Conservation (phyloP, 2,113 vertebrate genomes). For the Erythrolamprus reginae region DNA sequence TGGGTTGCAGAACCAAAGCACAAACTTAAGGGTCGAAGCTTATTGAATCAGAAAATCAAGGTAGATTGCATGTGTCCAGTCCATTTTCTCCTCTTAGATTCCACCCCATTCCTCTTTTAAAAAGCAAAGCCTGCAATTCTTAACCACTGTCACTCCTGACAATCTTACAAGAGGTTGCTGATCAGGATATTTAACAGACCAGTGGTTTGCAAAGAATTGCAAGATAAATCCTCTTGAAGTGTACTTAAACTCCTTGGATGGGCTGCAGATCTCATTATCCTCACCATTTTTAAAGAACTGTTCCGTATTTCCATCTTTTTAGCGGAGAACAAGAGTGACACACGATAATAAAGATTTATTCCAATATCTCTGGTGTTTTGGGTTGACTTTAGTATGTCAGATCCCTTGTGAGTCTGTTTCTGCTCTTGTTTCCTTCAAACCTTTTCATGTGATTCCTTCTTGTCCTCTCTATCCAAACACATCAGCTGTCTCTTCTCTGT, state of each 20-base stretch:
- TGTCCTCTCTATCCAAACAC: constrained; percentile 45
- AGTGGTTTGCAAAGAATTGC: neutral
- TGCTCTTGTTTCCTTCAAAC: constrained; percentile 10
- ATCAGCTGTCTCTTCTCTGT: constrained; percentile 32
- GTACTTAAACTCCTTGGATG: neutral
- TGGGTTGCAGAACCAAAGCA: too few species aligned
- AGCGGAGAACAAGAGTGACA: neutral
- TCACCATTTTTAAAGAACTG: neutral
- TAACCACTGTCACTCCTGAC: neutral
- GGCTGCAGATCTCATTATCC: neutral
- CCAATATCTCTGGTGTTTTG: constrained; percentile 2
- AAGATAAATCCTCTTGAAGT: neutral
- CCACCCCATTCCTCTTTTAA: neutral
- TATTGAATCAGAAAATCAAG: neutral
- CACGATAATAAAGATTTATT: neutral
- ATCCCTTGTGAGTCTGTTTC: neutral
- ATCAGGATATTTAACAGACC: neutral
- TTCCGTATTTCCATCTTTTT: neutral
- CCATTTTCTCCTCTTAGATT: neutral
- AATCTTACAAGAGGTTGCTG: neutral
- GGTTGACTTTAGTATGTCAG: neutral
- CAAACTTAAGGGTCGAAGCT: neutral
- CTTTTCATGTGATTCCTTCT: constrained; percentile 26
- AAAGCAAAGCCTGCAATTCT: neutral
- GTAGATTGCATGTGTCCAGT: neutral